Percentiles rank a stretch among this genome's conserved stretches.
phyloP scores from a whole-genome alignment of 2,113 vertebrate species.

The Columba janthina region DNA sequence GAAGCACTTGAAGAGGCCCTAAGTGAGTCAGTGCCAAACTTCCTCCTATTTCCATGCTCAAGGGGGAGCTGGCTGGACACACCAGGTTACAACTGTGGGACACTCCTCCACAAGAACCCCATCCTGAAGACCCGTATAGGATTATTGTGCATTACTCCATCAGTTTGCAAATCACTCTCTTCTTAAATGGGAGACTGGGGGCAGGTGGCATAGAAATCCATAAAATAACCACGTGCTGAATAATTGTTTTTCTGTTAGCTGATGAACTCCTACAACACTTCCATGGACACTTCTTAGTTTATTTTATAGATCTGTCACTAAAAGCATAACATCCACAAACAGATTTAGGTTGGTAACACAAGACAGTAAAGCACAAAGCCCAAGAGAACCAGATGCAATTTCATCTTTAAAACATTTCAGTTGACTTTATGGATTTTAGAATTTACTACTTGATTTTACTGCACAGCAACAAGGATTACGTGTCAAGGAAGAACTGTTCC shows the following conservation, averaged over 20 bases:
- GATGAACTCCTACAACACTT: neutral
- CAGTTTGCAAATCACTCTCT: neutral
- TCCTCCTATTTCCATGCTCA: neutral
- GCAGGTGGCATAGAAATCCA: rapidly evolving
- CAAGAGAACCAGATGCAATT: neutral
- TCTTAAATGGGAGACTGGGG: neutral
- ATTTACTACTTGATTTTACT: constrained; percentile 26
- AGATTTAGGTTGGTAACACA: neutral
- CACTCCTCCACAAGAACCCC: neutral
- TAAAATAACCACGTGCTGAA: neutral
- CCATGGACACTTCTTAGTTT: neutral
- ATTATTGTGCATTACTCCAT: neutral
- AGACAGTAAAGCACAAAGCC: neutral
- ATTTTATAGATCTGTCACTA: neutral
- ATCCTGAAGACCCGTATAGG: neutral
- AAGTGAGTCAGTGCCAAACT: neutral
- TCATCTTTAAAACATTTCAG: neutral
- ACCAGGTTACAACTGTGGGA: neutral
- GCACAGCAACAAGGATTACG: constrained; percentile 17
- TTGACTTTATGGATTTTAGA: constrained; percentile 22
- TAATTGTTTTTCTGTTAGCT: neutral
- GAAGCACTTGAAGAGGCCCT: neutral
- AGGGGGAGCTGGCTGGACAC: neutral
- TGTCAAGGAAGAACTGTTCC: neutral
- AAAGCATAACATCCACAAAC: neutral